Evolutionary conservation across 2,888 invertebrate species (phyloP).

Genomic region (Ophioninae sp.): DNA sequence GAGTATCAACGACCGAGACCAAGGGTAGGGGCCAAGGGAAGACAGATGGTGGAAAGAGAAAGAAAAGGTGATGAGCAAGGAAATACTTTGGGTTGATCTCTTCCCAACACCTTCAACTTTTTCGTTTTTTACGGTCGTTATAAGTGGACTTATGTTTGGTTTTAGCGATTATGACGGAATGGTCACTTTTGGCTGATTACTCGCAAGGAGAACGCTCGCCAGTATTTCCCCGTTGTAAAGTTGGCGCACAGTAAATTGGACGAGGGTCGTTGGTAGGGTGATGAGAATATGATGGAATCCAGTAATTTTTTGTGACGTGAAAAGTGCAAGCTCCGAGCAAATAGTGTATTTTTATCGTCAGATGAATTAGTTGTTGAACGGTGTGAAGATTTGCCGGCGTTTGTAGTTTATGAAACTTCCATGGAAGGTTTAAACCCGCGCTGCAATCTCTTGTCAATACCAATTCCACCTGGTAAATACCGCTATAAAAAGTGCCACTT

Average conservation of each 20-base stretch:
- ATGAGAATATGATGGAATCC: neutral
- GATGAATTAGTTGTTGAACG: neutral
- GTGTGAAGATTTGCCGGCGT: neutral
- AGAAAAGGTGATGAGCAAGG: slow-evolving; percentile 54
- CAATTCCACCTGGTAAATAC: slow-evolving; percentile 18
- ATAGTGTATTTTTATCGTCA: neutral
- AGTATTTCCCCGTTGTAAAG: slow-evolving; percentile 13
- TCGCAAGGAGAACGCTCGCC: neutral
- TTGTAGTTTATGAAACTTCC: neutral
- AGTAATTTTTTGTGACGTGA: neutral
- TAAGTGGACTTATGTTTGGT: slow-evolving; percentile 30
- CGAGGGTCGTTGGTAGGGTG: neutral
- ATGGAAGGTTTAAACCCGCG: neutral
- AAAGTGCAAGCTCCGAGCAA: neutral
- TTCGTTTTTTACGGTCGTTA: slow-evolving; percentile 6
- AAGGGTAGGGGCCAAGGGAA: slow-evolving; percentile 36
- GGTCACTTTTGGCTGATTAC: slow-evolving; percentile 29
- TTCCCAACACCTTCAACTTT: neutral
- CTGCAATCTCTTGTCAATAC: slow-evolving; percentile 27
- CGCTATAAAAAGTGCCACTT: slow-evolving; percentile 8
- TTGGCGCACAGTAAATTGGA: slow-evolving; percentile 15
- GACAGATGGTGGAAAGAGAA: slow-evolving; percentile 36
- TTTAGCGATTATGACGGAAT: neutral
- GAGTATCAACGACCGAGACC: slow-evolving; percentile 26
- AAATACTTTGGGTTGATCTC: slow-evolving; percentile 33